Evolutionary conservation across 1,140 invertebrate genomes (phyloP).

Genomic region (Aethina tumida): DNA sequence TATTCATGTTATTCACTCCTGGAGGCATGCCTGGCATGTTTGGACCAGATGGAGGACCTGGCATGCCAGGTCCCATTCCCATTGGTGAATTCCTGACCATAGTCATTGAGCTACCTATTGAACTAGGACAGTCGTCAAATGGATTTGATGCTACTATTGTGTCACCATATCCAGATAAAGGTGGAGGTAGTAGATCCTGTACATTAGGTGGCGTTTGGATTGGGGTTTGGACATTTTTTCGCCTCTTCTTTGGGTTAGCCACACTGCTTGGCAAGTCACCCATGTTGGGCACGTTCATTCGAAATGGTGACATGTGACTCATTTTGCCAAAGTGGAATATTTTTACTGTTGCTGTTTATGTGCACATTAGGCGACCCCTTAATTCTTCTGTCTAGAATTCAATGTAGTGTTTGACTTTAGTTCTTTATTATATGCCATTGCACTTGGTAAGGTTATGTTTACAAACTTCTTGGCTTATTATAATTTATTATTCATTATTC

Average conservation of each 20-base stretch:
- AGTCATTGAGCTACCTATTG: slow-evolving; percentile 48
- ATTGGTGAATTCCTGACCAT: slow-evolving; percentile 44
- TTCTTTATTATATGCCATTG: too few species aligned
- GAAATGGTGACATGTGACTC: slow-evolving; percentile 61
- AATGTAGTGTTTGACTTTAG: too few species aligned
- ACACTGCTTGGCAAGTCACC: slow-evolving; percentile 51
- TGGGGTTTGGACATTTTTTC: slow-evolving; percentile 51
- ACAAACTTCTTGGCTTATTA: too few species aligned
- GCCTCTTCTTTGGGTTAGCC: slow-evolving; percentile 56
- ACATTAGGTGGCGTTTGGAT: slow-evolving; percentile 50
- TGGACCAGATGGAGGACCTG: slow-evolving; percentile 23
- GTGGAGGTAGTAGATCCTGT: slow-evolving; percentile 71
- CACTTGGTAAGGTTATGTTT: too few species aligned
- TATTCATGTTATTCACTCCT: slow-evolving; percentile 38
- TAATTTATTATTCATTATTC: too few species aligned
- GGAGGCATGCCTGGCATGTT: slow-evolving; percentile 44
- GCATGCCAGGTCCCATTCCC: slow-evolving; percentile 36
- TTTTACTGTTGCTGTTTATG: too few species aligned
- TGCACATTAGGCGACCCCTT: too few species aligned
- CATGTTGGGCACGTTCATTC: slow-evolving; percentile 52
- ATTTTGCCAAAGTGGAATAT: too few species aligned
- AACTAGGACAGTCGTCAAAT: slow-evolving; percentile 83
- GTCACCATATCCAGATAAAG: slow-evolving; percentile 78
- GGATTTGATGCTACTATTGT: slow-evolving; percentile 92
- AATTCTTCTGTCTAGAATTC: too few species aligned